phyloP scores from a whole-genome alignment of 2,113 vertebrate genomes.

The Mugil cephalus region DNA sequence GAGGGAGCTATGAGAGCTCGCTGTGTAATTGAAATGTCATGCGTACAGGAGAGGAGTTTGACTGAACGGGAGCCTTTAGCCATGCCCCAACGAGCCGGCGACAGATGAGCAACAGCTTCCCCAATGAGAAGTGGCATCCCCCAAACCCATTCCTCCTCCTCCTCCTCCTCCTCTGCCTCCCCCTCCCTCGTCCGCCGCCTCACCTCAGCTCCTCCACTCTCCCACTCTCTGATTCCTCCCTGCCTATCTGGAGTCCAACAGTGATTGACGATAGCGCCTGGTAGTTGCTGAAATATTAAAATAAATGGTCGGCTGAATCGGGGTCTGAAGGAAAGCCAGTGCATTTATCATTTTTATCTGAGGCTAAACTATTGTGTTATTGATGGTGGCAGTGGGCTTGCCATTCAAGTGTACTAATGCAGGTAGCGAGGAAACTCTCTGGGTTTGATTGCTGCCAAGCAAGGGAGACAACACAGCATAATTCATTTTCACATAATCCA shows the following conservation, averaged over 20 bases:
- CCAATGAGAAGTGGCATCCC: conserved; percentile 77
- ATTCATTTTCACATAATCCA: conserved; percentile 57
- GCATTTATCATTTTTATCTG: conserved; percentile 72
- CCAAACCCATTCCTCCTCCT: conserved; percentile 70
- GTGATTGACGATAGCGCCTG: conserved; percentile 78
- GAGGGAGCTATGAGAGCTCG: conserved; percentile 75
- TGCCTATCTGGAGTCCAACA: conserved; percentile 72
- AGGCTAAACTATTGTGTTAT: conserved; percentile 77
- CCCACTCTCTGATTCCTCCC: conserved; percentile 51
- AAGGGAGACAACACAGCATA: conserved; percentile 42
- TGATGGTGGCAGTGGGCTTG: conserved; percentile 60
- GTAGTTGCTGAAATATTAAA: conserved; percentile 78
- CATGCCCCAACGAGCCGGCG: conserved; percentile 77
- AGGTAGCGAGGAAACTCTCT: conserved; percentile 51
- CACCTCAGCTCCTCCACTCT: conserved; percentile 42
- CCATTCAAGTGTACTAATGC: conserved; percentile 64
- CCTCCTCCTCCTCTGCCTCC: background rate
- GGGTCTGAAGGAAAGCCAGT: conserved; percentile 67
- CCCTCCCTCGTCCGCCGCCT: conserved; percentile 54
- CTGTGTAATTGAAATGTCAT: conserved; percentile 86
- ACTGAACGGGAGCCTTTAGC: conserved; percentile 81
- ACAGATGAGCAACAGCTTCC: conserved; percentile 82
- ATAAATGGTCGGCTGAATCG: conserved; percentile 77
- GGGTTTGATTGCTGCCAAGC: conserved; percentile 57
- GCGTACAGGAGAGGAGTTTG: conserved; percentile 80